Evolutionary conservation across 2,797 vertebrate species (phyloP).

Genomic region (Numenius phaeopus): DNA sequence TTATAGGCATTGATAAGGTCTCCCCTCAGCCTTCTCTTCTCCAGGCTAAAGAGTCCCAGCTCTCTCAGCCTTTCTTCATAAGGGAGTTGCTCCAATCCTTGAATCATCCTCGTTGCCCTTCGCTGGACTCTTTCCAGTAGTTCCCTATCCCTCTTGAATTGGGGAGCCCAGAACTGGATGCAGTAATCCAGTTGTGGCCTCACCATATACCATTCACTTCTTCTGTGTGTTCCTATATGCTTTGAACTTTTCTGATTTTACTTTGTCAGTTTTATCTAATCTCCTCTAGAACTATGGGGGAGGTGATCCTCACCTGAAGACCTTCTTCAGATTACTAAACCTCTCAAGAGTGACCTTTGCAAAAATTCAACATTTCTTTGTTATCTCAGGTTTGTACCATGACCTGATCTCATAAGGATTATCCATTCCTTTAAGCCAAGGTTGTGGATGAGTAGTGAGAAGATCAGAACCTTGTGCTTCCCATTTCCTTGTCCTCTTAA

Average conservation of each 20-base stretch:
- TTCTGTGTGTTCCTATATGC: not conserved
- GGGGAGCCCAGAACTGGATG: too few species aligned
- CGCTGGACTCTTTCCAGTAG: too few species aligned
- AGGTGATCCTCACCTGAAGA: not conserved
- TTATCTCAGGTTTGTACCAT: not conserved
- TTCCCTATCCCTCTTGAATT: too few species aligned
- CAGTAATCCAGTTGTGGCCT: too few species aligned
- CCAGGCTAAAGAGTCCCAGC: too few species aligned
- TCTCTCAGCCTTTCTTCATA: too few species aligned
- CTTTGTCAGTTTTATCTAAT: not conserved
- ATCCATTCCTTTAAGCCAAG: not conserved
- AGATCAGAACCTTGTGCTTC: not conserved
- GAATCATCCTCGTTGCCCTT: too few species aligned
- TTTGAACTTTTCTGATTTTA: not conserved
- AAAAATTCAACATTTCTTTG: slow-evolving; percentile 1
- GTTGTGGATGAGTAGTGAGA: not conserved
- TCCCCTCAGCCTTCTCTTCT: too few species aligned
- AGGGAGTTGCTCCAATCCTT: too few species aligned
- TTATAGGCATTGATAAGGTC: too few species aligned
- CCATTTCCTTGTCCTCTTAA: not conserved
- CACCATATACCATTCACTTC: not conserved
- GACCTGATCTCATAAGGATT: not conserved
- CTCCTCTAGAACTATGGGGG: not conserved
- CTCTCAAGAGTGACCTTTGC: slow-evolving; percentile 26
- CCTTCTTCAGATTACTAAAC: not conserved